These are phyloP conservation scores for Burhinus bistriatus DNA, from an alignment of 2,113 vertebrate genomes.

Conservation along the genomic window DNA sequence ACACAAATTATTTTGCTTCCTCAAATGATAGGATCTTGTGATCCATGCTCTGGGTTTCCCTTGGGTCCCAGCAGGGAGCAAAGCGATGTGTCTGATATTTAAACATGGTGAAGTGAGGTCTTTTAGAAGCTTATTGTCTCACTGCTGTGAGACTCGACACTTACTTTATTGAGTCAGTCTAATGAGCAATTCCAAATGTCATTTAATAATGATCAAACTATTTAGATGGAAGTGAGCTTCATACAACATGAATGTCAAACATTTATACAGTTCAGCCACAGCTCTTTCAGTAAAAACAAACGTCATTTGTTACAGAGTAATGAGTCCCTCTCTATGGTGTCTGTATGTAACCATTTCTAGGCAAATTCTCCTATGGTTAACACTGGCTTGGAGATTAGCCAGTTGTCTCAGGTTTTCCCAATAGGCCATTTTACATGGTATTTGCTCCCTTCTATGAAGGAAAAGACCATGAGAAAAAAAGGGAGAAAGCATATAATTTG, in stretches of 20 bases:
- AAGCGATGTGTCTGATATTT: neutral
- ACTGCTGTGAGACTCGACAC: neutral
- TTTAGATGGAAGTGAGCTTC: neutral
- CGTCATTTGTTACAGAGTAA: neutral
- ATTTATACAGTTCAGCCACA: neutral
- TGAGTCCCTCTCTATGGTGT: neutral
- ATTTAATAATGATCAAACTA: neutral
- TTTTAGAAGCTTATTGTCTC: neutral
- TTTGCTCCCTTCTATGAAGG: neutral
- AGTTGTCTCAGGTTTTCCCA: neutral
- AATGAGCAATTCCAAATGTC: neutral
- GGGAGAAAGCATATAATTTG: neutral
- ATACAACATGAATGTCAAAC: neutral
- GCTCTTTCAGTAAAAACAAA: neutral
- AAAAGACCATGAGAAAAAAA: neutral
- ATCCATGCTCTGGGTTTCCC: neutral
- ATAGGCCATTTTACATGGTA: neutral
- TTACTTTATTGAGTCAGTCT: neutral
- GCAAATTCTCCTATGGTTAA: neutral
- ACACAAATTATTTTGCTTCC: neutral
- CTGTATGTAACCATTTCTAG: neutral
- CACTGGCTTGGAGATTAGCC: neutral
- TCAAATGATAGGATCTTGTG: neutral
- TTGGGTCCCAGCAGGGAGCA: neutral
- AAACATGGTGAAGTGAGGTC: neutral